Evolutionary conservation across 2,888 invertebrate species (phyloP).

Genomic region (Alloscopus bannaensis): DNA sequence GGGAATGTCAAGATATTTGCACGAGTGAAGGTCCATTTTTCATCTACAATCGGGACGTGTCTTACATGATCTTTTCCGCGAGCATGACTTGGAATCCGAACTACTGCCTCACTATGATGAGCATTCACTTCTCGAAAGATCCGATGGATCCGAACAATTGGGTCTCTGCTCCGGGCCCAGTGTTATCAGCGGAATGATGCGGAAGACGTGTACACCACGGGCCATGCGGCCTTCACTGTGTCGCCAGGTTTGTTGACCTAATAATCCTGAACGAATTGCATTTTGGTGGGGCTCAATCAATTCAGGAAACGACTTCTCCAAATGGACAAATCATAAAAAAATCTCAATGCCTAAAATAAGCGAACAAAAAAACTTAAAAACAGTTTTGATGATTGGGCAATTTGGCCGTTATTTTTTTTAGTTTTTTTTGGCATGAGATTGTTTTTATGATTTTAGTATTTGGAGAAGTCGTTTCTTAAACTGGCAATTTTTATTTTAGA

Average conservation of each 20-base stretch:
- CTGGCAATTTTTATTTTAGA: too few relatives aligned
- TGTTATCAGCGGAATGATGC: slow-evolving; percentile 61
- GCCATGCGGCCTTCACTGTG: slow-evolving; percentile 61
- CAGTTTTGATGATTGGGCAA: background rate
- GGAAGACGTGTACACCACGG: slow-evolving; percentile 57
- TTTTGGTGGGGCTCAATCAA: too few relatives aligned
- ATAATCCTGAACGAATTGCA: too few relatives aligned
- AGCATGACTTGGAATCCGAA: slow-evolving; percentile 47
- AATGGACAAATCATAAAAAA: too few relatives aligned
- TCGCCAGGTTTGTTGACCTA: slow-evolving; percentile 67
- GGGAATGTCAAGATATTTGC: slow-evolving; percentile 57
- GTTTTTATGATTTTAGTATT: too few relatives aligned
- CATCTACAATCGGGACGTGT: slow-evolving; percentile 49
- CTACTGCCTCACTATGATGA: slow-evolving; percentile 55
- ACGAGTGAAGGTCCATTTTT: slow-evolving; percentile 52
- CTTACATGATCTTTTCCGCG: slow-evolving; percentile 53
- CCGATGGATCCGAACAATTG: slow-evolving; percentile 56
- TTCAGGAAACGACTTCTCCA: too few relatives aligned
- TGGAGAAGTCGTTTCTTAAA: too few relatives aligned
- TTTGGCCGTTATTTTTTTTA: background rate
- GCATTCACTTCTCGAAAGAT: slow-evolving; percentile 50
- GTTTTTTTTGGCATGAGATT: too few relatives aligned
- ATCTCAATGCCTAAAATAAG: too few relatives aligned
- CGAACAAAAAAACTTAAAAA: background rate
- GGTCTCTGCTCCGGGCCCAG: slow-evolving; percentile 14